Percentiles rank a stretch among this genome's conserved stretches.
These are phyloP conservation scores for Trissolcus basalis DNA, from an alignment of 1,140 invertebrate genomes.

Conservation along the genomic window DNA sequence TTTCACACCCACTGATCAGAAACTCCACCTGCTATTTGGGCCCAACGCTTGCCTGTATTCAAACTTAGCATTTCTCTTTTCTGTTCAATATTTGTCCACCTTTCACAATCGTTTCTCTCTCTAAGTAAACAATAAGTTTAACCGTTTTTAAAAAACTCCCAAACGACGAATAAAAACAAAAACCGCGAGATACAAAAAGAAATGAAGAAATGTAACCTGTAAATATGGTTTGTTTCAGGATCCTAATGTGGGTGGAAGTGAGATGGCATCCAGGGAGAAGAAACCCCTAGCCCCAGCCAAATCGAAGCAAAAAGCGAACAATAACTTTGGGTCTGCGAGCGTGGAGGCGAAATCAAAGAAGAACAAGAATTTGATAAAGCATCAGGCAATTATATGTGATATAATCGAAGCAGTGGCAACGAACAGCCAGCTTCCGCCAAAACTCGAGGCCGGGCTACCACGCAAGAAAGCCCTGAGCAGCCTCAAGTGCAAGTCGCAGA, in stretches of 20 bases:
- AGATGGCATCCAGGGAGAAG: slow-evolving; percentile 78
- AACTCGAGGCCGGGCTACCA: slow-evolving; percentile 70
- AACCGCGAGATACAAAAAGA: too few relatives aligned
- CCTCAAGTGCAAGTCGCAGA: slow-evolving; percentile 68
- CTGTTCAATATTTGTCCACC: too few relatives aligned
- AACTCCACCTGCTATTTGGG: not conserved
- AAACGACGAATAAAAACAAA: too few relatives aligned
- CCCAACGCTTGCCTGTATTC: too few relatives aligned
- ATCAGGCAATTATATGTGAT: slow-evolving; percentile 51
- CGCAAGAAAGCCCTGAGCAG: slow-evolving; percentile 69
- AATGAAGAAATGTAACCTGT: too few relatives aligned
- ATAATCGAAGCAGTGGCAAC: slow-evolving; percentile 65
- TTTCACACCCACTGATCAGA: not conserved
- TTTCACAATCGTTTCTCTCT: too few relatives aligned
- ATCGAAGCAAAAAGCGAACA: slow-evolving; percentile 74
- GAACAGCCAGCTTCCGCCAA: slow-evolving; percentile 68
- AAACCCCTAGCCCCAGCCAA: slow-evolving; percentile 75
- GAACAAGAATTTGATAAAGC: slow-evolving; percentile 62
- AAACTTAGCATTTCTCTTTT: too few relatives aligned
- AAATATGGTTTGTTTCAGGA: slow-evolving; percentile 66
- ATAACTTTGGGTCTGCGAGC: slow-evolving; percentile 65
- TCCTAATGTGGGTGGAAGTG: slow-evolving; percentile 77
- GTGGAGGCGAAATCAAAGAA: slow-evolving; percentile 67
- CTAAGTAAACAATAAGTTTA: too few relatives aligned
- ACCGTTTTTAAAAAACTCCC: too few relatives aligned